Evolutionary conservation across 1,140 invertebrate species (phyloP).

Genomic region (Hermatobates lingyangjiaoensis): DNA sequence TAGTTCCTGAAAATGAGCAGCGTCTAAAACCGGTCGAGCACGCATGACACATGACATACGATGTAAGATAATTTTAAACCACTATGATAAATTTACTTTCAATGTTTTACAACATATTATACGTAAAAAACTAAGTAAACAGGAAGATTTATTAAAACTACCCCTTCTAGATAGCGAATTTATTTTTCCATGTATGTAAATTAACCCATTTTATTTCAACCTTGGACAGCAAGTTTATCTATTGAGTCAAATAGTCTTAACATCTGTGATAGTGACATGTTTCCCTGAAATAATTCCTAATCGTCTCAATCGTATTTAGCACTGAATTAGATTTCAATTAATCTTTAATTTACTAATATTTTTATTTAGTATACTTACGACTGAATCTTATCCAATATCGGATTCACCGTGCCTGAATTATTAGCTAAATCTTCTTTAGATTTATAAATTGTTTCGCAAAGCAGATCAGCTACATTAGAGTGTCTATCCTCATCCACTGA

Average conservation of each 20-base stretch:
- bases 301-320: not conserved
- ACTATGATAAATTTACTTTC: too few species aligned
- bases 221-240: not conserved
- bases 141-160: too few species aligned
- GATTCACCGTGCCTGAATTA: slow-evolving; percentile 29
- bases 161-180: too few species aligned
- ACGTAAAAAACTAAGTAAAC: too few species aligned
- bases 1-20: too few species aligned
- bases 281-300: not conserved
- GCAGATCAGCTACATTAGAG: slow-evolving; percentile 57
- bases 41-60: too few species aligned
- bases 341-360: not conserved
- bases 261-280: not conserved
- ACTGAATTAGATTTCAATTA: not conserved
- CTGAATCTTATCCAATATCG: slow-evolving; percentile 46
- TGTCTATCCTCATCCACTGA: slow-evolving; percentile 51
- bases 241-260: not conserved
- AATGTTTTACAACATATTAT: too few species aligned
- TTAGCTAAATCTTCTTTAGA: slow-evolving; percentile 42
- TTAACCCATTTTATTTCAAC: not conserved
- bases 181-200: not conserved
- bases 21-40: too few species aligned
- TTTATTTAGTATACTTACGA: slow-evolving; percentile 33
- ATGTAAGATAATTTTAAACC: too few species aligned
- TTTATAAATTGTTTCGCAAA: slow-evolving; percentile 59